phyloP scores from a whole-genome alignment of 2,888 invertebrate species.

The Lithophane leautieri region DNA sequence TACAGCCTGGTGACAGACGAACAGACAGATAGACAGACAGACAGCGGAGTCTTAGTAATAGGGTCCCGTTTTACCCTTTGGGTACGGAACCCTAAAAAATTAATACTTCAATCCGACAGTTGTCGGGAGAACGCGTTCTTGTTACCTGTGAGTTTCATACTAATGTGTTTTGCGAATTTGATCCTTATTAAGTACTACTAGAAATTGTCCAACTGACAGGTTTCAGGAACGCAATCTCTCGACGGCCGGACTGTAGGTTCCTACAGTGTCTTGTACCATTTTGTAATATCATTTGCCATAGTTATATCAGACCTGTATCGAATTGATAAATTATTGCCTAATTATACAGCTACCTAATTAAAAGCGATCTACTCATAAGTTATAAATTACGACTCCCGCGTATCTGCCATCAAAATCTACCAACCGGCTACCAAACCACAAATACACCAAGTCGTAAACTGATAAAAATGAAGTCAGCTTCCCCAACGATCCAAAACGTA shows the following conservation, averaged over 20 bases:
- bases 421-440: conserved; percentile 47
- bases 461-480: conserved; percentile 53
- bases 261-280: background rate
- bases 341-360: conserved; percentile 52
- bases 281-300: background rate
- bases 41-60: too few relatives aligned
- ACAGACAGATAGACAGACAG: too few relatives aligned
- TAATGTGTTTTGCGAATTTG: too few relatives aligned
- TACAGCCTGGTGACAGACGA: too few relatives aligned
- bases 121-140: too few relatives aligned
- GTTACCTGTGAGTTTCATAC: too few relatives aligned
- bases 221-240: too few relatives aligned
- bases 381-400: conserved; percentile 60
- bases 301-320: background rate
- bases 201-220: too few relatives aligned
- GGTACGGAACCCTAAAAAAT: too few relatives aligned
- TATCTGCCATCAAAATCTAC: conserved; percentile 62
- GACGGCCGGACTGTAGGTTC: background rate
- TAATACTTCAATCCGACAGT: too few relatives aligned
- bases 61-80: too few relatives aligned
- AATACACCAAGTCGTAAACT: conserved; percentile 42
- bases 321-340: conserved; percentile 52
- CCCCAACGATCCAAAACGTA: conserved; percentile 20
- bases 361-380: conserved; percentile 40
- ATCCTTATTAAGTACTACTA: too few relatives aligned